Conservation (phyloP, 2,113 vertebrate genomes). For the Tragelaphus strepsiceros region DNA sequence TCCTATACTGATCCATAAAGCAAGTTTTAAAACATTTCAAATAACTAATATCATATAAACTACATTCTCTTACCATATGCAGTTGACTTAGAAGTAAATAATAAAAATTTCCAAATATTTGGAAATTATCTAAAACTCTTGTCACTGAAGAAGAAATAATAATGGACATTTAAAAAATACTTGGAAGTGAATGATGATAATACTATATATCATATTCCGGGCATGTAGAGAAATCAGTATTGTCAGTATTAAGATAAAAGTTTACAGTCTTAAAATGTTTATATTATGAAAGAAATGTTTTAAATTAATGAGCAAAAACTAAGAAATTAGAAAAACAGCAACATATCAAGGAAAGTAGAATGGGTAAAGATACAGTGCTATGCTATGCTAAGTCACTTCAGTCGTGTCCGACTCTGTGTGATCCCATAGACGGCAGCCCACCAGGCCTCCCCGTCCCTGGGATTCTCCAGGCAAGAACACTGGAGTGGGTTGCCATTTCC, state of each 20-base stretch:
- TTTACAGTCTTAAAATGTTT: not conserved
- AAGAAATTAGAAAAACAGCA: not conserved
- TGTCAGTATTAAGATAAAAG: not conserved
- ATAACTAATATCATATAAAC: not conserved
- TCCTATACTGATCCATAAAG: not conserved
- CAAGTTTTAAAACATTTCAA: slow-evolving; percentile 4
- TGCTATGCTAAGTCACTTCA: too few relatives aligned
- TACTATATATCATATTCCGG: not conserved
- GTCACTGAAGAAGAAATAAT: not conserved
- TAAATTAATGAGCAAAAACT: not conserved
- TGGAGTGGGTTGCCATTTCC: too few relatives aligned
- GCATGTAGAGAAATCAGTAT: not conserved
- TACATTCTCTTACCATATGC: not conserved
- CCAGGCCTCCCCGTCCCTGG: too few relatives aligned
- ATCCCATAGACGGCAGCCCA: too few relatives aligned
- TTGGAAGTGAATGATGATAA: not conserved
- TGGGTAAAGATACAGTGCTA: not conserved
- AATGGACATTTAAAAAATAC: not conserved
- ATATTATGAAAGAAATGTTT: not conserved
- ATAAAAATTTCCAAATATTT: not conserved
- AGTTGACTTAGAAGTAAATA: not conserved
- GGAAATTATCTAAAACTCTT: not conserved
- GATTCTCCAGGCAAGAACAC: too few relatives aligned
- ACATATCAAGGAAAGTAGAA: not conserved
- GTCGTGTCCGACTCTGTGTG: too few relatives aligned